These are phyloP conservation scores for Kryptopterus vitreolus DNA, from an alignment of 2,797 vertebrate species.

Conservation along the genomic window DNA sequence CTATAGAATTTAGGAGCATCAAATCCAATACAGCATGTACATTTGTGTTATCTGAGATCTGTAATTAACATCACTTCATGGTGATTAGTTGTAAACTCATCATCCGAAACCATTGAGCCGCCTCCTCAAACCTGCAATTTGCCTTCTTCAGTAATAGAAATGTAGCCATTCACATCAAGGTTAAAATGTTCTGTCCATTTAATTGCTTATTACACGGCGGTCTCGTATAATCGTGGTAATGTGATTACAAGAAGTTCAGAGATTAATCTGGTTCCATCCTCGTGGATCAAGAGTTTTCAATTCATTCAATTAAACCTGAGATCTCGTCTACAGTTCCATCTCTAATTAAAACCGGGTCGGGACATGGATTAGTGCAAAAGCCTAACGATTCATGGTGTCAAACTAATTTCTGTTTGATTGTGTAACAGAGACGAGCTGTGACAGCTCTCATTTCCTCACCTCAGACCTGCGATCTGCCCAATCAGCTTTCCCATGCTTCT, in stretches of 20 bases:
- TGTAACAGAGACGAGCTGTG: no score
- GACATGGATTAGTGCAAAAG: neutral
- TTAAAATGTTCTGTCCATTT: neutral
- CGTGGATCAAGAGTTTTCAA: neutral
- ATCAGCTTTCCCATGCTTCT: constrained; percentile 69
- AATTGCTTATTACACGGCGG: neutral
- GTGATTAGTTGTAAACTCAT: neutral
- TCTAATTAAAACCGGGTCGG: neutral
- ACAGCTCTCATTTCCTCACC: constrained; percentile 64
- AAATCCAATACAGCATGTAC: neutral
- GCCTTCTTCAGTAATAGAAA: neutral
- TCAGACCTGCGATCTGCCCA: constrained; percentile 77
- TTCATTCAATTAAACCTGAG: neutral
- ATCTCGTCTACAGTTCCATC: neutral
- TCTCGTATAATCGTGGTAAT: neutral
- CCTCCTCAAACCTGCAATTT: neutral
- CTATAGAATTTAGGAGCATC: no score
- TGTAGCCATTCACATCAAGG: neutral
- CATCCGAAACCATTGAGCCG: neutral
- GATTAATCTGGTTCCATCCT: neutral
- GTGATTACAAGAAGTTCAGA: neutral
- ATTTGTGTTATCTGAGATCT: neutral
- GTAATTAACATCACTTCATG: neutral
- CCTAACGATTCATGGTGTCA: neutral
- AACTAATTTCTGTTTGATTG: neutral